phyloP scores from a whole-genome alignment of 2,113 vertebrate genomes.

The Stercorarius parasiticus region DNA sequence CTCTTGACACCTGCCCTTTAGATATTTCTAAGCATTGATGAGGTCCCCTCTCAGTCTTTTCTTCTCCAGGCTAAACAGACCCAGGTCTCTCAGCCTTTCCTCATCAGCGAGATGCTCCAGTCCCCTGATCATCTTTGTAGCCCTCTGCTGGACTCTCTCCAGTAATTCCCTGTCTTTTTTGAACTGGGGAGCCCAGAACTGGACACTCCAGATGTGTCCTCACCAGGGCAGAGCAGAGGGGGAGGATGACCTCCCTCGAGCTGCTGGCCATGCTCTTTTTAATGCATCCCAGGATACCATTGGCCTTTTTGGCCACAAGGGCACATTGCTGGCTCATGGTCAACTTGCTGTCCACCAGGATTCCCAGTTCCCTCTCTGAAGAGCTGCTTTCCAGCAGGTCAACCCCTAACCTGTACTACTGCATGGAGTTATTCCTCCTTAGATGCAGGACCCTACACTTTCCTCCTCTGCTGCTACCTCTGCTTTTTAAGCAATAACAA shows the following conservation, averaged over 20 bases:
- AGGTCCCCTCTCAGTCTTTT: background rate
- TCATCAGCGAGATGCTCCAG: background rate
- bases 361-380: background rate
- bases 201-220: background rate
- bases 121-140: background rate
- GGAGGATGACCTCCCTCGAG: background rate
- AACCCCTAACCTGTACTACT: background rate
- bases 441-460: background rate
- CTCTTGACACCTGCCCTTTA: background rate
- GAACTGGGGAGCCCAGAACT: background rate
- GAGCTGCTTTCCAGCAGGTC: background rate
- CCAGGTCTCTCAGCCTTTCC: background rate
- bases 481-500: conserved; percentile 12
- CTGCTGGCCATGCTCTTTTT: background rate
- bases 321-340: background rate
- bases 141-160: background rate
- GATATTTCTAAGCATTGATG: background rate
- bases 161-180: background rate
- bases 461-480: background rate
- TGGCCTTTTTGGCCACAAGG: background rate
- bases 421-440: background rate
- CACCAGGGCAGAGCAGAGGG: background rate
- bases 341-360: background rate
- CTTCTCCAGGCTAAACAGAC: background rate
- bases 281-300: background rate